Base-by-base conservation (phyloP, 1,140 invertebrate species). In the Vollenhovia emeryi region DNA sequence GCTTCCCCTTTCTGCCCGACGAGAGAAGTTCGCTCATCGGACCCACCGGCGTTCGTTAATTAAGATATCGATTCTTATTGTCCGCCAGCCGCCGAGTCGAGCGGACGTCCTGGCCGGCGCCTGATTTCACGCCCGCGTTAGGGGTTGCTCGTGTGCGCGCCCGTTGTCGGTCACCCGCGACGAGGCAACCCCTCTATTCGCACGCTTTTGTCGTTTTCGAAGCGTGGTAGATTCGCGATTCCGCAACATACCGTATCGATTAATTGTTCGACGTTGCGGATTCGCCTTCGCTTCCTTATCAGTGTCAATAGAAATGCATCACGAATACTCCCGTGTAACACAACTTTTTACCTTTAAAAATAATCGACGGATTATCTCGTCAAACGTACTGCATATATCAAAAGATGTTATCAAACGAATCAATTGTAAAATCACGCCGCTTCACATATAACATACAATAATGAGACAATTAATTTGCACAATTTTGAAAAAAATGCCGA, bases 11-110 rank as follows among this genome's bases (percentile, higher is more conserved):
- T 85, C 89, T 83, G 59, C 52, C 57, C 78, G 75, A 74, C 36
- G 85, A 82, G 85, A 82, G 80, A 84, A 89, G 71, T 87, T 87
- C 74, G 80, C 68, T 86, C 89, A 87, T 80, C 84, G 84, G 80
- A 89, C 90, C 80, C 86, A 91, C 87, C 68, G 79, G 83, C 89
- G 83, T 88, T 91, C 83, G 87, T 94, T 95, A 95, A 95, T 95
- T 95, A 95, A 94, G 94, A 94, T 95, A 95, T 95, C 92, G 94
- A 94, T 94, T 94, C 92, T 94, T 93, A 94, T 94, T 94, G 93
- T 94, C 89, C 91, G 64, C 62, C 74, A 59, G 83, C 84, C 78
- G 88, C 71, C 90, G 89, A 91, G 92, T 91, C 91, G 88, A 90
- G 86, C 90, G 91, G 90, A 92, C 88, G 91, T 92, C 89, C 91